phyloP scores from a whole-genome alignment of 1,140 invertebrate species.

The Triops longicaudatus region DNA sequence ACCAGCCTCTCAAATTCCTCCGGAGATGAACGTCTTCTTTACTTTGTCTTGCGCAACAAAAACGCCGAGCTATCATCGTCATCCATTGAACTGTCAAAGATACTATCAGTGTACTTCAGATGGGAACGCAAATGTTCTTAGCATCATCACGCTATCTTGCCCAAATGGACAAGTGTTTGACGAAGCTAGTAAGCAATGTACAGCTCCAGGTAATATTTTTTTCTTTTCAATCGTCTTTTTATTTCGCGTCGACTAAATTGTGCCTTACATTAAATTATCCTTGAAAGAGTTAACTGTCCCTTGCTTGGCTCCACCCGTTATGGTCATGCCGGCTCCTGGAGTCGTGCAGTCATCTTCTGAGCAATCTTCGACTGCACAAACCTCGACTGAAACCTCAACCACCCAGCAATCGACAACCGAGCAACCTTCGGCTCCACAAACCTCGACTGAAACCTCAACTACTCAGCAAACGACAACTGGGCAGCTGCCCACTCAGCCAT shows the following conservation, averaged over 20 bases:
- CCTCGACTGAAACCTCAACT: neutral
- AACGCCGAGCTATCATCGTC: conserved; percentile 41
- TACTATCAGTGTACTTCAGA: conserved; percentile 71
- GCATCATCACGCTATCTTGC: conserved; percentile 61
- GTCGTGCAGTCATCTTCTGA: neutral
- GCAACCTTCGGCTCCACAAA: neutral
- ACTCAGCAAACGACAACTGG: neutral
- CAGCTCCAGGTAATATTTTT: conserved; percentile 40
- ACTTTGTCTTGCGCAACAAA: conserved; percentile 29
- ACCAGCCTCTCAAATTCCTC: neutral
- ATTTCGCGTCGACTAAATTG: neutral
- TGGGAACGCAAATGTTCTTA: conserved; percentile 54
- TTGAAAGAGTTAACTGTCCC: neutral
- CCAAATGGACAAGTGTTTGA: conserved; percentile 66
- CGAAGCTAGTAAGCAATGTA: conserved; percentile 59
- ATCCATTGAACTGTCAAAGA: conserved; percentile 71
- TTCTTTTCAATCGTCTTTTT: neutral
- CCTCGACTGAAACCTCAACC: neutral
- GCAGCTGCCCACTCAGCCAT: neutral
- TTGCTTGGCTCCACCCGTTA: neutral
- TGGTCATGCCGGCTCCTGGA: neutral
- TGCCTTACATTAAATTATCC: too few species aligned
- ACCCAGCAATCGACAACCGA: neutral
- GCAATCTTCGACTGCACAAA: neutral
- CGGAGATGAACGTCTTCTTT: conserved; percentile 16